Evolutionary conservation across 2,113 vertebrate genomes (phyloP), one percentile per base, ranked within the genome.

Genomic region (Orcinus orca): DNA sequence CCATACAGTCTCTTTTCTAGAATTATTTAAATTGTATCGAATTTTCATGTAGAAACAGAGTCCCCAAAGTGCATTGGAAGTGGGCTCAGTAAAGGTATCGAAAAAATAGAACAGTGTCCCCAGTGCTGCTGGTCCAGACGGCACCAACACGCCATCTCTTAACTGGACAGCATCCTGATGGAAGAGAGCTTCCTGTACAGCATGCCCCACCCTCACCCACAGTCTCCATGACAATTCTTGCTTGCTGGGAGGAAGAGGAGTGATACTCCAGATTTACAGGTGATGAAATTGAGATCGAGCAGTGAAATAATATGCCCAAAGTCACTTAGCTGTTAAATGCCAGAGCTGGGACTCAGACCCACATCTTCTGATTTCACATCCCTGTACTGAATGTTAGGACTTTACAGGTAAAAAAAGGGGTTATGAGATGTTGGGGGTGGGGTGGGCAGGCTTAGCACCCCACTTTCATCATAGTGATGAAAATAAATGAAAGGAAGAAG

Each of bases 41-140:
- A 58, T 91, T 88, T 93, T 94, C 55, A 76, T 70, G 36, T n/a
- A 74, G 55, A 55, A 89, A 20, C 23, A 84, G 65, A 73, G 11
- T 8, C 33, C 13, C 33, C 15, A 29, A 12, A 14, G 21, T 47
- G 8, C 53, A 53, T 20, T 88, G 65, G 12, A 93, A 71, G 25
- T 41, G 23, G 60, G 33, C 25, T 94, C n/a, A 36, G 4, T 91
- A 53, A 70, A 71, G 25, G 3, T 23, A 15, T 62, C 20, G 25
- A 38, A 62, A 77, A 93, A 53, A 67, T 12, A 55, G 33, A 82
- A 63, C 58, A 41, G 8, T 31, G 25, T 68, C 25, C 12, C 33
- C n/a, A 29, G 15, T 21, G 4, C 29, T 70, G 31, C 44, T 73
- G 58, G 38, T 36, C 20, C 31, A 82, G 84, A 67, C 0, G 44